Percentiles rank a stretch among this genome's conserved stretches.
Evolutionary conservation across 2,888 invertebrate genomes (phyloP).

Genomic region (Drosophila pullipes): DNA sequence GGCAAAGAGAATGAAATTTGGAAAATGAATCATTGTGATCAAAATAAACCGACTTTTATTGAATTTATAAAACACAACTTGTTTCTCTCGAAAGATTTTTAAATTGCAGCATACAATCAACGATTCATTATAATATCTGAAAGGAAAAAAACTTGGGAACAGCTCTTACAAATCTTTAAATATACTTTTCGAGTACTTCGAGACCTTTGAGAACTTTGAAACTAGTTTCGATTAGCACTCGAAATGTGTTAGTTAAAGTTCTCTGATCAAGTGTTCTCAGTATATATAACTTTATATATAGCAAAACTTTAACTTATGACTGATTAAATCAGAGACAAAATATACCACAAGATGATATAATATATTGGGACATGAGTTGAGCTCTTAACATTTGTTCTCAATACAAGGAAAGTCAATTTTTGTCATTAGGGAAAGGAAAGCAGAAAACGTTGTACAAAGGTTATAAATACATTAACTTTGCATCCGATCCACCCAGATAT

Average conservation of each 20-base stretch:
- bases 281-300: not conserved
- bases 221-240: not conserved
- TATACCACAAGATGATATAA: too few relatives aligned
- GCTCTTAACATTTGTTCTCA: too few relatives aligned
- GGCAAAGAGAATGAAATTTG: slow-evolving; percentile 78
- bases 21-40: slow-evolving; percentile 75
- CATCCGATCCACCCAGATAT: not conserved
- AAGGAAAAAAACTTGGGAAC: not conserved
- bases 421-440: not conserved
- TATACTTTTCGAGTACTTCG: not conserved
- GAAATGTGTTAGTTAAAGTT: not conserved
- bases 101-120: not conserved
- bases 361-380: too few relatives aligned
- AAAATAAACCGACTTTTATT: slow-evolving; percentile 79
- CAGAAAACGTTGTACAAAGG: not conserved
- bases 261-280: not conserved
- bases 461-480: not conserved
- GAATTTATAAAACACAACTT: slow-evolving; percentile 58
- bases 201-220: not conserved
- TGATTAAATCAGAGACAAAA: too few relatives aligned
- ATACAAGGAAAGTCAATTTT: not conserved
- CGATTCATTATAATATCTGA: not conserved
- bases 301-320: too few relatives aligned
- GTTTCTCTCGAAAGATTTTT: not conserved
- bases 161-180: not conserved